phyloP scores from a whole-genome alignment of 1,140 invertebrate genomes.

The Brachionus rubens region DNA sequence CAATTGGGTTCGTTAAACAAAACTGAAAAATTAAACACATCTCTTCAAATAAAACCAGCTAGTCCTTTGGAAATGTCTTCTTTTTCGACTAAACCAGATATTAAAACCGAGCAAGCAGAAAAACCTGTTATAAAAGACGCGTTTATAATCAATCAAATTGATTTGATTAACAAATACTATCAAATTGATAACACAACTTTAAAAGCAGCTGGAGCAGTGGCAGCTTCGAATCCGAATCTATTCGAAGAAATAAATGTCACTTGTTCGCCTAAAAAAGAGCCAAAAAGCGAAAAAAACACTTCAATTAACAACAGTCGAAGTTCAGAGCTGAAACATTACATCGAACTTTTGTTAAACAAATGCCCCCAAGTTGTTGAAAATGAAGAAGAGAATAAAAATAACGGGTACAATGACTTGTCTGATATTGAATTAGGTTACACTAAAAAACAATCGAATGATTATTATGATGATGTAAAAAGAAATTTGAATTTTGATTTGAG shows the following conservation, averaged over 20 bases:
- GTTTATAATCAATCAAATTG: conserved; percentile 43
- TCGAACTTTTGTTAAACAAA: conserved; percentile 19
- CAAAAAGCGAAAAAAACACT: neutral
- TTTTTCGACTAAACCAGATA: neutral
- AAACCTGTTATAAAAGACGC: conserved; percentile 29
- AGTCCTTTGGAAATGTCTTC: neutral
- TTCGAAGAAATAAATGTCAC: neutral
- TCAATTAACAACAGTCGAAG: conserved; percentile 24
- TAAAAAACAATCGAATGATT: conserved; percentile 16
- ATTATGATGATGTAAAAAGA: conserved; percentile 40
- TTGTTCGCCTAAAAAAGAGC: neutral
- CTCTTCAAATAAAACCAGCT: neutral
- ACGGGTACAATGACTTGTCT: conserved; percentile 16
- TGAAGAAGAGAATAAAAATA: neutral
- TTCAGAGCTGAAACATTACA: conserved; percentile 24
- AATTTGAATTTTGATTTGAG: conserved; percentile 34
- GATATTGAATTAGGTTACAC: conserved; percentile 23
- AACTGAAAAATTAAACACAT: neutral
- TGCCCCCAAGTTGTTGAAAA: neutral
- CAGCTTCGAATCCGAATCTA: neutral
- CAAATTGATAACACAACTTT: conserved; percentile 19
- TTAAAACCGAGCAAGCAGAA: neutral
- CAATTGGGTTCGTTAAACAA: neutral
- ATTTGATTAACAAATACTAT: conserved; percentile 44
- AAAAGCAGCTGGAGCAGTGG: neutral